These are phyloP conservation scores for Caerostris extrusa DNA, from an alignment of 1,140 invertebrate genomes.

Conservation along the genomic window DNA sequence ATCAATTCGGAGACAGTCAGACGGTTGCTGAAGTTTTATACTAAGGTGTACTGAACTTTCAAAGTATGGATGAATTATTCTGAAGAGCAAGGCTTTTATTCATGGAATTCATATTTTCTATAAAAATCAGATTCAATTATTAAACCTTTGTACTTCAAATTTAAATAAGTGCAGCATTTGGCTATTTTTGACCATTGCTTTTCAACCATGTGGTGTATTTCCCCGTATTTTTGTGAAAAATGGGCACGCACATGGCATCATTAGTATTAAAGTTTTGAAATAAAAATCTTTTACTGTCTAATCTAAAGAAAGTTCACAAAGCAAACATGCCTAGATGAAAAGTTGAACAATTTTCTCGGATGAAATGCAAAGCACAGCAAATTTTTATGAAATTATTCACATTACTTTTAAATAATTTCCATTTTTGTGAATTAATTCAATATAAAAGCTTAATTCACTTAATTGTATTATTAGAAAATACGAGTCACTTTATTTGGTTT, in stretches of 20 bases:
- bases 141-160: constrained; percentile 5
- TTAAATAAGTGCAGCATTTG: constrained; percentile 17
- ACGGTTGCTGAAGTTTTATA: constrained; percentile 15
- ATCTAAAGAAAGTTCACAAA: not conserved
- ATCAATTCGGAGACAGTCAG: not conserved
- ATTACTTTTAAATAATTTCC: no score
- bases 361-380: not conserved
- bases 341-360: not conserved
- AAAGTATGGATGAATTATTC: not conserved
- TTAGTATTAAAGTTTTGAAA: not conserved
- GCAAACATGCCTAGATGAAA: not conserved
- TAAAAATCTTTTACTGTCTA: not conserved
- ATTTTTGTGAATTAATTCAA: no score
- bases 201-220: constrained; percentile 38
- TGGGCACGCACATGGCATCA: constrained; percentile 23
- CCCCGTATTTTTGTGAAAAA: constrained; percentile 35
- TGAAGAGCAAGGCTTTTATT: not conserved
- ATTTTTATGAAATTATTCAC: no score
- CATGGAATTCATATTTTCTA: not conserved
- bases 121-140: constrained; percentile 14
- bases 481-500: no score
- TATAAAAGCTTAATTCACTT: no score
- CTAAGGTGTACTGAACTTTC: not conserved
- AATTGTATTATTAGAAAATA: no score
- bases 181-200: constrained; percentile 20